Conservation (phyloP, 2,888 invertebrate species). For the Agrochola lychnidis region DNA sequence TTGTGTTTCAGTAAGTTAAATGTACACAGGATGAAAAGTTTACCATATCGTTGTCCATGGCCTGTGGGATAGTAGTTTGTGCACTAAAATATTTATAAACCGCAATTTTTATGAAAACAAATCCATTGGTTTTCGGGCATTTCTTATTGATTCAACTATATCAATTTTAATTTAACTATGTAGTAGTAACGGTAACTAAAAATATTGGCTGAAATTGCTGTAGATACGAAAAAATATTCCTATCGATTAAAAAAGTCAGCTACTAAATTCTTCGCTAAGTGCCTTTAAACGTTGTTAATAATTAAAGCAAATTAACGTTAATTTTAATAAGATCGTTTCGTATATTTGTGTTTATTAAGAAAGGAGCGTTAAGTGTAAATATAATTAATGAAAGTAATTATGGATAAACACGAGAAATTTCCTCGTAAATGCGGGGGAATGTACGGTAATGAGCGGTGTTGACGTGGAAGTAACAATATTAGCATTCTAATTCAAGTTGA, state of each 20-base stretch:
- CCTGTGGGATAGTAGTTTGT: too few relatives aligned
- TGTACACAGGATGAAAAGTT: too few relatives aligned
- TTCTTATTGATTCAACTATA: neutral
- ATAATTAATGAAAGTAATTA: constrained; percentile 37
- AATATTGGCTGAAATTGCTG: neutral
- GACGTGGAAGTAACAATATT: too few relatives aligned
- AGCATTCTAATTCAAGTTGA: too few relatives aligned
- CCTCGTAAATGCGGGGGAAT: too few relatives aligned
- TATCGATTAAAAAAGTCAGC: neutral
- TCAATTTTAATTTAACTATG: neutral
- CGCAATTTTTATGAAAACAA: neutral
- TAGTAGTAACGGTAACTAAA: neutral
- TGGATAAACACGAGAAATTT: neutral
- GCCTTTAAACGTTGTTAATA: constrained; percentile 1
- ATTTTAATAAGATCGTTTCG: constrained; percentile 24
- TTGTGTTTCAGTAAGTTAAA: too few relatives aligned
- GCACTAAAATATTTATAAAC: neutral
- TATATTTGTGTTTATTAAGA: constrained; percentile 1
- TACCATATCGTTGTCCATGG: too few relatives aligned
- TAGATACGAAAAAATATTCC: neutral
- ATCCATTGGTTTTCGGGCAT: neutral
- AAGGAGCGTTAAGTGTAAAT: constrained; percentile 17
- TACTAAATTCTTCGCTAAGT: neutral
- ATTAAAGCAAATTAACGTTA: constrained; percentile 25
- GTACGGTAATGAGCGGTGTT: too few relatives aligned